phyloP scores from a whole-genome alignment of 2,888 invertebrate species.

The Andricus curvator region DNA sequence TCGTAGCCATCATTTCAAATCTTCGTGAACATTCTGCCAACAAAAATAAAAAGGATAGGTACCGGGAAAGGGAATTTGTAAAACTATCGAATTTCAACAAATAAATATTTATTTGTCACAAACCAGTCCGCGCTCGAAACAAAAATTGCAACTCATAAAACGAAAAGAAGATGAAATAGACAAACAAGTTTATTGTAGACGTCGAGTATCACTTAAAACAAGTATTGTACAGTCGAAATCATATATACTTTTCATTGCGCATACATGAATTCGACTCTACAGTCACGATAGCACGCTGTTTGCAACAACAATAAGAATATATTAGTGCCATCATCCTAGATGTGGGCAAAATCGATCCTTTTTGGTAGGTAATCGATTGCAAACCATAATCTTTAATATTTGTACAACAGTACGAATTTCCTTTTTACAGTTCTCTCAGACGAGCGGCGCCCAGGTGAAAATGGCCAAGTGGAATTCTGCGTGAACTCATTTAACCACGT shows the following conservation, averaged over 20 bases:
- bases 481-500: too few species aligned
- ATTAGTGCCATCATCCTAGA: constrained; percentile 27
- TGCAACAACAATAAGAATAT: constrained; percentile 44
- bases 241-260: too few species aligned
- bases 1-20: not conserved
- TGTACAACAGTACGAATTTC: constrained; percentile 25
- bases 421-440: constrained; percentile 15
- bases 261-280: constrained; percentile 48
- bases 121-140: constrained; percentile 20
- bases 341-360: constrained; percentile 8
- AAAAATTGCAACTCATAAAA: constrained; percentile 12
- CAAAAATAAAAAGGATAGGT: not conserved
- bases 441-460: not conserved
- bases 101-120: constrained; percentile 33
- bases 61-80: not conserved
- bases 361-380: constrained; percentile 21
- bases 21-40: not conserved
- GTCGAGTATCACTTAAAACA: constrained; percentile 59
- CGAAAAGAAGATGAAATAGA: constrained; percentile 59
- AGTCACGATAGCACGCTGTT: constrained; percentile 56
- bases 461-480: too few species aligned
- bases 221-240: constrained; percentile 59
- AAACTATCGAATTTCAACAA: constrained; percentile 22
- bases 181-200: constrained; percentile 69
- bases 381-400: constrained; percentile 11